Percentiles rank a stretch among this genome's conserved stretches.
phyloP scores from a whole-genome alignment of 2,797 vertebrate species.

The Bryconaethiops microstoma region DNA sequence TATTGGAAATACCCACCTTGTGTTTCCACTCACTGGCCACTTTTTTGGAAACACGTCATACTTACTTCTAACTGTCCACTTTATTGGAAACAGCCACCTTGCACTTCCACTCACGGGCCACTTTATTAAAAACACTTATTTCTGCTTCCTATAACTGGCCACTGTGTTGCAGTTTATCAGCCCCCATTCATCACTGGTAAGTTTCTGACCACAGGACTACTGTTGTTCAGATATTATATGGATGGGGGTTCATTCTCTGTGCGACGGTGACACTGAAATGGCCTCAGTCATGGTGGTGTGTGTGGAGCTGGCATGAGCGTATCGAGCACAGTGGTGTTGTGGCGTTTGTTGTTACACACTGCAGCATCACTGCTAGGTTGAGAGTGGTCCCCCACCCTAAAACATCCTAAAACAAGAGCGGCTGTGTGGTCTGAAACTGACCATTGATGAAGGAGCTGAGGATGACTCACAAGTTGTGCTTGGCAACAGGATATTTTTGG shows the following conservation, averaged over 20 bases:
- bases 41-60: neutral
- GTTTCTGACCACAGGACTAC: neutral
- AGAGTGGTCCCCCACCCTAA: neutral
- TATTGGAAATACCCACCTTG: too few species aligned
- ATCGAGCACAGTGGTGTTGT: too few species aligned
- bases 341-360: too few species aligned
- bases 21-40: too few species aligned
- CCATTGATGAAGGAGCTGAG: neutral
- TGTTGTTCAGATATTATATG: neutral
- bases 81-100: neutral
- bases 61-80: neutral
- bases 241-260: neutral
- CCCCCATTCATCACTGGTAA: too few species aligned
- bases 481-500: conserved; percentile 8
- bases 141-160: neutral
- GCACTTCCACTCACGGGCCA: too few species aligned
- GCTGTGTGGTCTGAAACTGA: neutral
- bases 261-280: neutral
- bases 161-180: neutral
- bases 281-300: too few species aligned
- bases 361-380: neutral
- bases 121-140: too few species aligned
- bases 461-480: neutral
- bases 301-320: too few species aligned
- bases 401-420: neutral